Conservation (phyloP, 2,888 invertebrate species). For the Cephus pygmeus region DNA sequence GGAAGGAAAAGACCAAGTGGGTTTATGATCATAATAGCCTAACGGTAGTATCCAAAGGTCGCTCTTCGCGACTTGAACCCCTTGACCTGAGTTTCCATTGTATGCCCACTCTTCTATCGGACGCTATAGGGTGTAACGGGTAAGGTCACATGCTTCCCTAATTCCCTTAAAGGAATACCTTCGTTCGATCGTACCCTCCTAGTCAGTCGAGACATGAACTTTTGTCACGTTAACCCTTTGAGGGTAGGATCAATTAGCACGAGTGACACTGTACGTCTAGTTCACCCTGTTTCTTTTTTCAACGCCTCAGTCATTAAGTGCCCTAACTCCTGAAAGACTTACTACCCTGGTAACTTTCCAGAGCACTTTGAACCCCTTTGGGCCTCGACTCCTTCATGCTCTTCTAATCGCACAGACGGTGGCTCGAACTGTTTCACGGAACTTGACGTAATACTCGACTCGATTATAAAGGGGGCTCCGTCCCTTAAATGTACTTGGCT, state of each 20-base stretch:
- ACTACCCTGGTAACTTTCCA: slow-evolving; percentile 46
- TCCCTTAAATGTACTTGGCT: neutral
- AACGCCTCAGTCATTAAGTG: neutral
- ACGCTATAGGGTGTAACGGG: neutral
- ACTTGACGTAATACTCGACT: neutral
- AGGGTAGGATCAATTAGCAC: neutral
- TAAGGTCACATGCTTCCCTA: neutral
- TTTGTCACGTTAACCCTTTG: slow-evolving; percentile 49
- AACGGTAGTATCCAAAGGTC: neutral
- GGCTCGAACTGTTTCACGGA: neutral
- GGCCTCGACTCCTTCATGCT: neutral
- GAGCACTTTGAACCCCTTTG: slow-evolving; percentile 33
- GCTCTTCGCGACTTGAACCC: neutral
- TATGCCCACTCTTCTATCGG: neutral
- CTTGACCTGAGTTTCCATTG: neutral
- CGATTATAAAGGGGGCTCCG: neutral
- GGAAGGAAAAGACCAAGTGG: neutral
- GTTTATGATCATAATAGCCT: neutral
- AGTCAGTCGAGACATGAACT: slow-evolving; percentile 29
- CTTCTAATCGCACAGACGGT: neutral
- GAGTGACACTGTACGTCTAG: neutral
- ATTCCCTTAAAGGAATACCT: neutral
- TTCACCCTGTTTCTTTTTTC: neutral
- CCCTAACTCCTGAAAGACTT: slow-evolving; percentile 26
- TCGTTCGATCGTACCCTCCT: slow-evolving; percentile 23